Conservation (phyloP, 2,113 vertebrate species). For the Microcebus lehilahytsara region DNA sequence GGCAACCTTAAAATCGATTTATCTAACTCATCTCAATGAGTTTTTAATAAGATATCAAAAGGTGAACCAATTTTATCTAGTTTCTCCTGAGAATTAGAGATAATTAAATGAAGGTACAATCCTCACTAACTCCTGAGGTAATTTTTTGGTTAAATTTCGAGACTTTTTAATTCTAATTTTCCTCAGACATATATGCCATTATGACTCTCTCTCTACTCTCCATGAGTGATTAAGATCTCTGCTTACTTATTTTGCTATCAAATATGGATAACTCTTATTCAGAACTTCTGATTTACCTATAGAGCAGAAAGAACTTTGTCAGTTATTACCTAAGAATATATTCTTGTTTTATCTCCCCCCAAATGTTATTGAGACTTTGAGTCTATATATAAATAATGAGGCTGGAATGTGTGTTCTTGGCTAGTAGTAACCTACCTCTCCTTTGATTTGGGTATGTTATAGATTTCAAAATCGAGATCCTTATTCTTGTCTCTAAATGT, state of each 20-base stretch:
- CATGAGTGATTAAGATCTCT: not conserved
- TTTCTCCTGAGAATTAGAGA: slow-evolving; percentile 7
- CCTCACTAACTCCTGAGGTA: not conserved
- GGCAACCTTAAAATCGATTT: not conserved
- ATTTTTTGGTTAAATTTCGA: not conserved
- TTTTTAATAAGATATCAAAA: slow-evolving; percentile 44
- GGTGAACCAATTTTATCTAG: not conserved
- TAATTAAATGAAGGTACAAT: slow-evolving; percentile 13
- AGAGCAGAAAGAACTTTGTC: not conserved
- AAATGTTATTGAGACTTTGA: not conserved
- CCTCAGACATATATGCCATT: not conserved
- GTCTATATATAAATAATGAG: not conserved
- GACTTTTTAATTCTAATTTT: slow-evolving; percentile 38
- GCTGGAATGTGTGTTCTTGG: not conserved
- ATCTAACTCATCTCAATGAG: not conserved
- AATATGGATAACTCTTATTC: not conserved
- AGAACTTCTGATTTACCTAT: not conserved
- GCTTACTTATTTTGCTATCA: not conserved
- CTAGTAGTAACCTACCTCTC: not conserved
- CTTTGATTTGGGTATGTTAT: not conserved
- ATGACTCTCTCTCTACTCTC: not conserved
- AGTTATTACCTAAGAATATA: not conserved
- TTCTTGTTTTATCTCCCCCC: not conserved
- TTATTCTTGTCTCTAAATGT: not conserved
- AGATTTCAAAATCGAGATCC: not conserved